Percentiles rank a stretch among this genome's conserved stretches.
Evolutionary conservation across 2,113 vertebrate genomes (phyloP).

Genomic region (Nothobranchius kuhntae): DNA sequence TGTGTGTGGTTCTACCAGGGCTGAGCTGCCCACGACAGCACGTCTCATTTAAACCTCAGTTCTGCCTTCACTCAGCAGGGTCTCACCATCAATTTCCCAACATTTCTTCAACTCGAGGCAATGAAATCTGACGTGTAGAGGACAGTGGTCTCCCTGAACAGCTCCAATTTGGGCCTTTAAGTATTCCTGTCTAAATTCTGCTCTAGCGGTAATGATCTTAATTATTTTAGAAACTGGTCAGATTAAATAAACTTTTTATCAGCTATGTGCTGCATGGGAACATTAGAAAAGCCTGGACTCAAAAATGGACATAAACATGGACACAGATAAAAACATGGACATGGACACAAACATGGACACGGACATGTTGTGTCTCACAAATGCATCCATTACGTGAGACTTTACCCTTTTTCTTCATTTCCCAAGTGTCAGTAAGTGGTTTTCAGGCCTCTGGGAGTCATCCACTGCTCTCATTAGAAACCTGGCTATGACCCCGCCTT

Average conservation of each 20-base stretch:
- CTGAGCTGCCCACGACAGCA: not conserved
- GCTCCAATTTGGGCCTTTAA: not conserved
- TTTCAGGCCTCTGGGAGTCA: conserved; percentile 43
- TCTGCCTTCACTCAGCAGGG: not conserved
- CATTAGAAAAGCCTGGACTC: not conserved
- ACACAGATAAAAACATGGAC: too few relatives aligned
- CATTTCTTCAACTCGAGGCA: not conserved
- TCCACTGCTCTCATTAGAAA: conserved; percentile 56
- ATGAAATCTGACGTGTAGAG: not conserved
- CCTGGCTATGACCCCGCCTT: conserved; percentile 57
- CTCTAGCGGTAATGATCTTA: not conserved
- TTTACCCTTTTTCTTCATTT: conserved; percentile 50
- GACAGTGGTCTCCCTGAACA: not conserved
- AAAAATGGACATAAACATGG: too few relatives aligned
- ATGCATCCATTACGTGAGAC: conserved; percentile 50
- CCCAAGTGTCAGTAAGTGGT: conserved; percentile 57
- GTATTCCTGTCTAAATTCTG: not conserved
- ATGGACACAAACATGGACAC: too few relatives aligned
- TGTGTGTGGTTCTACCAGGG: not conserved
- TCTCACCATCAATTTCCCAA: not conserved
- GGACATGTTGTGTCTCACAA: conserved; percentile 49
- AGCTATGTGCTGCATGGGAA: not conserved
- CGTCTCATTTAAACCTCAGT: not conserved
- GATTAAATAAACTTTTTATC: not conserved
- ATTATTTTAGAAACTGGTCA: not conserved